Conservation (phyloP, 2,797 vertebrate species). For the Mionectes olivaceus region DNA sequence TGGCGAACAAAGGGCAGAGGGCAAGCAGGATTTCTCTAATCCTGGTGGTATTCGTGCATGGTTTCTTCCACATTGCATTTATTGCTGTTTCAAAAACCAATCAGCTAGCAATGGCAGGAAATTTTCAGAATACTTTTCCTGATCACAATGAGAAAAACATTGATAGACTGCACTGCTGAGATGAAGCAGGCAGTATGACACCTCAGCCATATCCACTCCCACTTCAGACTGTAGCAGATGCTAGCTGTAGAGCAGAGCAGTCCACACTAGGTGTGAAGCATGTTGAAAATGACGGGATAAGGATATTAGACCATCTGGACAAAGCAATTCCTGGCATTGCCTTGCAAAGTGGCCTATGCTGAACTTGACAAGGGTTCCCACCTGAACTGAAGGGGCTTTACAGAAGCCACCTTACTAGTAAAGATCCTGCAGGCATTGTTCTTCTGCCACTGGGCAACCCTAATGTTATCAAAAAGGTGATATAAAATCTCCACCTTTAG, state of each 20-base stretch:
- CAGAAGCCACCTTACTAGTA: neutral
- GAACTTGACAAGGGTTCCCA: neutral
- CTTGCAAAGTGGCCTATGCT: neutral
- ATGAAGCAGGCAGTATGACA: neutral
- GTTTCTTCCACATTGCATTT: neutral
- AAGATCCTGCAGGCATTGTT: neutral
- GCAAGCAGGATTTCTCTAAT: neutral
- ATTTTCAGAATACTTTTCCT: neutral
- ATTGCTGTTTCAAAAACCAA: neutral
- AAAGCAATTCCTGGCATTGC: neutral
- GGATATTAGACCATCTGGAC: fast-evolving
- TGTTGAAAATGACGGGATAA: neutral
- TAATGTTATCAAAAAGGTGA: neutral
- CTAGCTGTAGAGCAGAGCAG: neutral
- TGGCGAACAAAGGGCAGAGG: neutral
- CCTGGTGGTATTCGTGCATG: neutral
- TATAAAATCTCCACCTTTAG: neutral
- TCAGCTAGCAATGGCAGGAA: neutral
- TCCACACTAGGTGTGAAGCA: neutral
- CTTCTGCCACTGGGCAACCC: neutral
- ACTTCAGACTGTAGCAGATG: neutral
- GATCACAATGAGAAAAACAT: neutral
- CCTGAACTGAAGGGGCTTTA: neutral
- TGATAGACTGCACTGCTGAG: neutral
- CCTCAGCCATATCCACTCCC: neutral